These are phyloP conservation scores for Epirrita christyi DNA, from an alignment of 2,888 invertebrate genomes.

Conservation along the genomic window DNA sequence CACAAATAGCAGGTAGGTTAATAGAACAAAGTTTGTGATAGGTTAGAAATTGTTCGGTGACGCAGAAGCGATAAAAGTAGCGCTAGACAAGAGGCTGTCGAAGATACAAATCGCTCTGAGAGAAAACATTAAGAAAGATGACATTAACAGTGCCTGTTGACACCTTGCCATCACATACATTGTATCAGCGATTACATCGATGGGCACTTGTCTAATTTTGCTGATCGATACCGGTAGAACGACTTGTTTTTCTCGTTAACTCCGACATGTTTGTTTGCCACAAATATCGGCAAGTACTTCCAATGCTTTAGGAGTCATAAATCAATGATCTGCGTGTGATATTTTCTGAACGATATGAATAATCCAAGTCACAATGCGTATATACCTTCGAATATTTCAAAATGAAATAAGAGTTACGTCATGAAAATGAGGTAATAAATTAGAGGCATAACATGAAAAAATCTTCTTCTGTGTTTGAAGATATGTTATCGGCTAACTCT, in stretches of 20 bases:
- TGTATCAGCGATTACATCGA: background rate
- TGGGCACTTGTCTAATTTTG: background rate
- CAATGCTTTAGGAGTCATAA: constrained; percentile 8
- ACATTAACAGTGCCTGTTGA: no score
- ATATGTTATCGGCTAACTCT: no score
- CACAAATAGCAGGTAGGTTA: constrained; percentile 14
- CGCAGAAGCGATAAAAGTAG: constrained; percentile 8
- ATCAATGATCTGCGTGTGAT: constrained; percentile 7
- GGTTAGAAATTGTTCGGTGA: constrained; percentile 19
- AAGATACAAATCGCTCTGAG: background rate
- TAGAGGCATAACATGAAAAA: no score
- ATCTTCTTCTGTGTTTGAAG: no score
- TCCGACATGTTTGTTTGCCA: constrained; percentile 21
- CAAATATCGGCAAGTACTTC: constrained; percentile 10
- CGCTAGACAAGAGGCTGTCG: constrained; percentile 13
- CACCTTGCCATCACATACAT: no score
- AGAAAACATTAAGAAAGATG: background rate
- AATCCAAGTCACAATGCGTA: background rate
- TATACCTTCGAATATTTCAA: no score
- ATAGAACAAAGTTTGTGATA: constrained; percentile 20
- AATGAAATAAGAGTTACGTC: no score
- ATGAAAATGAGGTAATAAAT: no score
- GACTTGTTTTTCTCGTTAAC: constrained; percentile 32
- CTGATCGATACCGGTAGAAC: constrained; percentile 20
- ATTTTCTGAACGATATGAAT: background rate